phyloP scores from a whole-genome alignment of 2,888 invertebrate genomes.

The Drosophila affinis region DNA sequence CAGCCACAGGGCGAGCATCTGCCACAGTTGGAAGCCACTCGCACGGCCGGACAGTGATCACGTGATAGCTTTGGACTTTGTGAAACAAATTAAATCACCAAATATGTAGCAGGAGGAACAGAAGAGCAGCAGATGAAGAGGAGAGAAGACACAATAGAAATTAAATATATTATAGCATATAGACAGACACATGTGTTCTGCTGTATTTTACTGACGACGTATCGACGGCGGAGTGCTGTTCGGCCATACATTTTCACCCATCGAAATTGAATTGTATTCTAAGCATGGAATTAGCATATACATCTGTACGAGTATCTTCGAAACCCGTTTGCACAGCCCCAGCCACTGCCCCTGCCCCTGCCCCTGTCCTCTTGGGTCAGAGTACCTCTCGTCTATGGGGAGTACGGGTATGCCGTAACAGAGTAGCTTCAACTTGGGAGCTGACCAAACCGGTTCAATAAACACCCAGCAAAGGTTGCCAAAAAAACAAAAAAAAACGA shows the following conservation, averaged over 20 bases:
- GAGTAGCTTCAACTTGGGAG: slow-evolving; percentile 12
- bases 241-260: slow-evolving; percentile 53
- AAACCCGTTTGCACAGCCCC: slow-evolving; percentile 39
- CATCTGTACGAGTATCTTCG: slow-evolving; percentile 35
- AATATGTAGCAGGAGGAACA: slow-evolving; percentile 18
- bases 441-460: slow-evolving; percentile 49
- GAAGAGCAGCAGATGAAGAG: slow-evolving; percentile 26
- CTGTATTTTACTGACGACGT: neutral
- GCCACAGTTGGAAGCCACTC: slow-evolving; percentile 47
- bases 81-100: slow-evolving; percentile 6
- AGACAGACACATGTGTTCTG: neutral
- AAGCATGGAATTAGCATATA: slow-evolving; percentile 60
- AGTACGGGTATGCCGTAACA: slow-evolving; percentile 36
- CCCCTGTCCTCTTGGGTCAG: neutral
- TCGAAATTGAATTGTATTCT: slow-evolving; percentile 57
- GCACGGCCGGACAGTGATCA: slow-evolving; percentile 38
- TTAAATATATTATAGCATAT: slow-evolving; percentile 26
- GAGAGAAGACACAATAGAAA: slow-evolving; percentile 32
- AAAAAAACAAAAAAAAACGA: slow-evolving; percentile 16
- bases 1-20: slow-evolving; percentile 78
- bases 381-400: neutral
- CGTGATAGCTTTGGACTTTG: slow-evolving; percentile 49
- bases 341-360: slow-evolving; percentile 3
- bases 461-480: slow-evolving; percentile 42
- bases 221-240: neutral